Conservation (phyloP, 2,888 invertebrate species). For the Coelopa pilipes region DNA sequence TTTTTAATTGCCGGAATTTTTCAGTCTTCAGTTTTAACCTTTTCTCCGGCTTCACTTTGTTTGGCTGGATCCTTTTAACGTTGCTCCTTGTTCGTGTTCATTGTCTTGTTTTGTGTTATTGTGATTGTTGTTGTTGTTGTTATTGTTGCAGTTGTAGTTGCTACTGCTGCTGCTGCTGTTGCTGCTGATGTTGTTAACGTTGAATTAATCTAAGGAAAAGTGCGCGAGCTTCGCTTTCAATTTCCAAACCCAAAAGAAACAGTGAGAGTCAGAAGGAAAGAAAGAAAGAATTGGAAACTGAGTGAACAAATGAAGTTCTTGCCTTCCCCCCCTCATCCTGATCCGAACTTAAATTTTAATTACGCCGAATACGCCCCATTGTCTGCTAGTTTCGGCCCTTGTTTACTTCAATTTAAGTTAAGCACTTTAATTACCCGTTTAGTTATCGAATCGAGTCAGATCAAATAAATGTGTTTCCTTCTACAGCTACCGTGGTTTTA, state of each 20-base stretch:
- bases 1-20: constrained; percentile 16
- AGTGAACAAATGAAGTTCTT: background rate
- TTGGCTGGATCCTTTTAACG: background rate
- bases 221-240: background rate
- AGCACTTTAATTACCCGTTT: too few relatives aligned
- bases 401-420: too few relatives aligned
- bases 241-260: background rate
- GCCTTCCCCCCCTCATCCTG: background rate
- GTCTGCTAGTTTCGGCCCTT: background rate
- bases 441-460: too few relatives aligned
- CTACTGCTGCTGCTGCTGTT: background rate
- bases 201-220: constrained; percentile 9
- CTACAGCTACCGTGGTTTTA: too few relatives aligned
- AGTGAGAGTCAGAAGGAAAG: too few relatives aligned
- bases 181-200: background rate
- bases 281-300: too few relatives aligned
- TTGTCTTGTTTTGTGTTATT: too few relatives aligned
- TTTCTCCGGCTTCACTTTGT: constrained; percentile 1
- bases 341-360: constrained; percentile 6
- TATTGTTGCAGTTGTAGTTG: too few relatives aligned
- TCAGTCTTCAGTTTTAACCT: constrained; percentile 25
- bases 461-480: too few relatives aligned
- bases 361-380: background rate
- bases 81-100: constrained; percentile 17
- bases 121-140: too few relatives aligned